phyloP scores from a whole-genome alignment of 1,140 invertebrate species.

The Drosophila serrata region DNA sequence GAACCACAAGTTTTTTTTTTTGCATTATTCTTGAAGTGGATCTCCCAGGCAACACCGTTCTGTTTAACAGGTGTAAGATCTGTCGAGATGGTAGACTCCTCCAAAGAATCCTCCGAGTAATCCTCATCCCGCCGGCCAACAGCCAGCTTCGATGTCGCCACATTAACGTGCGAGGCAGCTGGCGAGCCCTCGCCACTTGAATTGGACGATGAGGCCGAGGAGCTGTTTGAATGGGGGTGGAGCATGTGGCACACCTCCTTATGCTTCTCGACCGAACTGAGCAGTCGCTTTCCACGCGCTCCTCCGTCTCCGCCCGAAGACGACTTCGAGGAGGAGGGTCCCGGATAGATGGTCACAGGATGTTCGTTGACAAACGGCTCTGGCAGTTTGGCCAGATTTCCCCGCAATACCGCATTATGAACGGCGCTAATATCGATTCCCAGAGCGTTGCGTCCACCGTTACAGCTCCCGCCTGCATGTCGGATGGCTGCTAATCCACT shows the following conservation, averaged over 20 bases:
- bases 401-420: conserved; percentile 82
- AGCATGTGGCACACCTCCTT: conserved; percentile 89
- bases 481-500: conserved; percentile 40
- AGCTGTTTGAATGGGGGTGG: conserved; percentile 70
- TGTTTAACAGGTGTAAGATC: conserved; percentile 89
- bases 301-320: conserved; percentile 43
- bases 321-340: conserved; percentile 62
- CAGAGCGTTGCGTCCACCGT: conserved; percentile 75
- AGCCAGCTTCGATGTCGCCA: conserved; percentile 34
- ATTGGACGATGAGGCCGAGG: conserved; percentile 61
- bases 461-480: conserved; percentile 72
- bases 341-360: conserved; percentile 88
- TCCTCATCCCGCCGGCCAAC: conserved; percentile 80
- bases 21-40: conserved; percentile 87
- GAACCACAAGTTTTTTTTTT: conserved; percentile 44
- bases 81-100: conserved; percentile 88
- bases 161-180: conserved; percentile 62
- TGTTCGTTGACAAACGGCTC: conserved; percentile 87
- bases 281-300: conserved; percentile 86
- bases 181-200: conserved; percentile 70
- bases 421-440: conserved; percentile 85
- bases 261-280: conserved; percentile 90
- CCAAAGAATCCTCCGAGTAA: conserved; percentile 93
- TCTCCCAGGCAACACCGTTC: conserved; percentile 93
- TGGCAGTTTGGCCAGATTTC: conserved; percentile 79